Evolutionary conservation across 2,113 vertebrate species (phyloP).

Genomic region (Epinephelus fuscoguttatus): DNA sequence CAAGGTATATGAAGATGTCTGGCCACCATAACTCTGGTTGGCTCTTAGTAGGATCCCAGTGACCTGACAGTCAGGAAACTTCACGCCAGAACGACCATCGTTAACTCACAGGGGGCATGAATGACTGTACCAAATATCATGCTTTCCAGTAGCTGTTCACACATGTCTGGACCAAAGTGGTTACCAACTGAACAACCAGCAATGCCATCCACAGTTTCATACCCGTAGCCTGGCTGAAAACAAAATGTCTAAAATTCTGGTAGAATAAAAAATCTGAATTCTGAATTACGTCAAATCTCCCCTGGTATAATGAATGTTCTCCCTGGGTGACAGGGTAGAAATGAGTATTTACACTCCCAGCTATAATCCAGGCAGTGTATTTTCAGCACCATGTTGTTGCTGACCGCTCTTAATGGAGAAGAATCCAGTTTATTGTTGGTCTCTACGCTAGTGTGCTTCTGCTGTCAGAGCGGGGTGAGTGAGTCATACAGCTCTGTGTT

Average conservation of each 20-base stretch:
- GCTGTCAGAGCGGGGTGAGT: slow-evolving; percentile 10
- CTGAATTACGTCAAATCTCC: neutral
- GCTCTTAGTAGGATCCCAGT: too few species aligned
- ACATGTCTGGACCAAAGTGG: slow-evolving; percentile 2
- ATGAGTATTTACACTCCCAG: neutral
- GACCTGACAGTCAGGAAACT: too few species aligned
- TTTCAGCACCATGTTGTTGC: slow-evolving; percentile 30
- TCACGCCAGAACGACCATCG: too few species aligned
- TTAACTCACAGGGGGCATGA: neutral
- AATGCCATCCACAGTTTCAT: neutral
- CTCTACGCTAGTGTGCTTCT: slow-evolving; percentile 16
- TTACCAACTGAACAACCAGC: neutral
- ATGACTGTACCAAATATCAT: neutral
- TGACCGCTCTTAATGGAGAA: neutral
- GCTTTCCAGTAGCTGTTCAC: neutral
- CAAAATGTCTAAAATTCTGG: neutral
- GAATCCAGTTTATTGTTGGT: neutral
- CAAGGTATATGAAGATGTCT: too few species aligned
- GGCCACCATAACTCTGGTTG: too few species aligned
- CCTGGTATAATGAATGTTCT: neutral
- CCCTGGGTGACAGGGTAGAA: neutral
- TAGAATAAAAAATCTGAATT: neutral
- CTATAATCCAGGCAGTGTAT: slow-evolving; percentile 23
- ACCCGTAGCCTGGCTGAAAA: neutral
- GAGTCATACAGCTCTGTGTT: slow-evolving; percentile 30